Percentiles rank a stretch among this genome's conserved stretches.
Conservation (phyloP, 2,888 invertebrate species). For the Deroplatys truncata region DNA sequence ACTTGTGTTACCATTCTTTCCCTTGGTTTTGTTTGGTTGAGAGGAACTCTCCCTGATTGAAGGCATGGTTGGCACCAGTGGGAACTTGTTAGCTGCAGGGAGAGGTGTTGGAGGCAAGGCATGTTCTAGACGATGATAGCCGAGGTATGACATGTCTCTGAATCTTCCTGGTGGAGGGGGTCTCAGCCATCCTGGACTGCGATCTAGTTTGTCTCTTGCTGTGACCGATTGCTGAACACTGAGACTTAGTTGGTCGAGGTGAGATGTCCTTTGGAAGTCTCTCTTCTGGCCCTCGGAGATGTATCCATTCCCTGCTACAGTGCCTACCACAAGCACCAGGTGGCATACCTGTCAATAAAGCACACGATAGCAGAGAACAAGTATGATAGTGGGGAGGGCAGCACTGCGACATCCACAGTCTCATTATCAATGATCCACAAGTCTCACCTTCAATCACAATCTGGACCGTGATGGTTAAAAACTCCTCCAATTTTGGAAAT, state of each 20-base stretch:
- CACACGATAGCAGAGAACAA: too few relatives aligned
- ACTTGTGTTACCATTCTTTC: too few relatives aligned
- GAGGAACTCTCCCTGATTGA: not conserved
- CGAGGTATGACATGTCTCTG: not conserved
- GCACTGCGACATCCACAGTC: too few relatives aligned
- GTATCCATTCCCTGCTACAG: not conserved
- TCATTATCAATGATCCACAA: too few relatives aligned
- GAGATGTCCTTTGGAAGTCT: not conserved
- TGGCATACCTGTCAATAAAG: not conserved
- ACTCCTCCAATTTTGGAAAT: too few relatives aligned
- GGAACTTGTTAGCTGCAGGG: not conserved
- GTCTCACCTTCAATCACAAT: too few relatives aligned
- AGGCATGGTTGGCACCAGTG: not conserved
- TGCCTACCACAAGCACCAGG: not conserved
- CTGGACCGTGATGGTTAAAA: too few relatives aligned
- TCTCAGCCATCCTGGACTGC: not conserved
- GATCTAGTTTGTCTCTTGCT: too few relatives aligned
- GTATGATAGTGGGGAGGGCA: too few relatives aligned
- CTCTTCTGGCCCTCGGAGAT: not conserved
- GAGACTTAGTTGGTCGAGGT: not conserved
- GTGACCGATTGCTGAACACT: not conserved
- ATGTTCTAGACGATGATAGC: not conserved
- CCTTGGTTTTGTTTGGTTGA: too few relatives aligned
- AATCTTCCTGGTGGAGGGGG: not conserved
- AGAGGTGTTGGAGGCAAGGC: not conserved